Conservation (phyloP, 1,140 invertebrate species). For the Nasonia giraulti region DNA sequence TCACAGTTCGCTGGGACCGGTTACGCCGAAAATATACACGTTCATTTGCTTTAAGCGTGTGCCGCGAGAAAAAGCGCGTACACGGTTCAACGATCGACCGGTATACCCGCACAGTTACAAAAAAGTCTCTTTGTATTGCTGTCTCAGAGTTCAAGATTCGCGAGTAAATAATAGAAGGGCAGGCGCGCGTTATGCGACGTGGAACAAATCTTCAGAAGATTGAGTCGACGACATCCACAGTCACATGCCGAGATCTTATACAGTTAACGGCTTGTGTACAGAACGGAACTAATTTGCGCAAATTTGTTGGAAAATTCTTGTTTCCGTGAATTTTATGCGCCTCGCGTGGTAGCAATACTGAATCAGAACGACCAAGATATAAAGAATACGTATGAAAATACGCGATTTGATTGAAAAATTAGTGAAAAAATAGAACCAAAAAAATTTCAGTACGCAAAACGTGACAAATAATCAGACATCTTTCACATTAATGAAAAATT, state of each 20-base stretch:
- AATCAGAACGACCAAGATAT: background rate
- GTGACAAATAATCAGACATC: background rate
- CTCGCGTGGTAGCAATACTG: too few relatives aligned
- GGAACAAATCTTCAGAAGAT: conserved; percentile 67
- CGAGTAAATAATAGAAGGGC: background rate
- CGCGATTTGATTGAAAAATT: background rate
- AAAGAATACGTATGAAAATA: background rate
- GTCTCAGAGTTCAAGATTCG: background rate
- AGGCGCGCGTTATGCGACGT: conserved; percentile 51
- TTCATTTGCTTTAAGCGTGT: background rate
- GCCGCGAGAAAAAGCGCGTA: background rate
- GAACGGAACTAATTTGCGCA: background rate
- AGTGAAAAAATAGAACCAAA: too few relatives aligned
- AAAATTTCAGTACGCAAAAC: background rate
- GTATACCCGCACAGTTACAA: background rate
- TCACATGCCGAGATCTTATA: conserved; percentile 61
- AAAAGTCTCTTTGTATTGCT: background rate
- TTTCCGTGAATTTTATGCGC: background rate
- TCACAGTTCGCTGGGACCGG: background rate
- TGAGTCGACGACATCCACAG: conserved; percentile 53
- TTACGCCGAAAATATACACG: background rate
- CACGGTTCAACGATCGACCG: conserved; percentile 54
- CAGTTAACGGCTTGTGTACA: conserved; percentile 59
- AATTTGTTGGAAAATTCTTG: background rate
- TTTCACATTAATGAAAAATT: too few relatives aligned